Percentiles rank a stretch among this genome's conserved stretches.
Evolutionary conservation across 2,797 vertebrate genomes (phyloP).

Genomic region (Huso huso): DNA sequence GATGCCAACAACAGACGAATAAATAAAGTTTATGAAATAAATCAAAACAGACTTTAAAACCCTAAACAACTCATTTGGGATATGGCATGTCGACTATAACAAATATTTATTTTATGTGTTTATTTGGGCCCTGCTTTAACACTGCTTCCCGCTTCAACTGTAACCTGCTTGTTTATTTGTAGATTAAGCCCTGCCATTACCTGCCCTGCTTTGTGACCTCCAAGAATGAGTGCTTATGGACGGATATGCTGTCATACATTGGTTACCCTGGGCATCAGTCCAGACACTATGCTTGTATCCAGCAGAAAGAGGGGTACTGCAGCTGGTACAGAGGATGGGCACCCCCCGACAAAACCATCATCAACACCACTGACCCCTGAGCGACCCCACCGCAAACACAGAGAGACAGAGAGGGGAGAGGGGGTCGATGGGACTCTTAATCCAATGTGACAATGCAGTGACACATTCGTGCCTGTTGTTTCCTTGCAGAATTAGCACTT

Average conservation of each 20-base stretch:
- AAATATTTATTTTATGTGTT: no score
- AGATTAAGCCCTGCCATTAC: constrained; percentile 94
- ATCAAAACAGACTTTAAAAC: no score
- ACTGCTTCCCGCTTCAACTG: constrained; percentile 26
- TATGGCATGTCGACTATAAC: no score
- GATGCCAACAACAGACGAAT: no score
- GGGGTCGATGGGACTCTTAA: no score
- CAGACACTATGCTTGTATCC: constrained; percentile 90
- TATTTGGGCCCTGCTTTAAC: neutral
- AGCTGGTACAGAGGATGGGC: constrained; percentile 94
- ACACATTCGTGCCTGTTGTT: no score
- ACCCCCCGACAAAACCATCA: constrained; percentile 79
- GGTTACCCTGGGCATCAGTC: constrained; percentile 90
- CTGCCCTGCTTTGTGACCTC: constrained; percentile 93
- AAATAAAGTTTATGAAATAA: no score
- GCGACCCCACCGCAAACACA: neutral
- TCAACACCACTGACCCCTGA: constrained; percentile 96
- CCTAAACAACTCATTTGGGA: no score
- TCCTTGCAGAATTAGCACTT: no score
- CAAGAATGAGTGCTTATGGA: constrained; percentile 97
- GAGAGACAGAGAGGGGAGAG: no score
- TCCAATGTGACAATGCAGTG: no score
- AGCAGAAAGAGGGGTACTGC: constrained; percentile 95
- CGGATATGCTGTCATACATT: constrained; percentile 91
- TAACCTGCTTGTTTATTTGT: constrained; percentile 33